Evolutionary conservation across 2,113 vertebrate species (phyloP).

Genomic region (Lichenostomus cassidix): DNA sequence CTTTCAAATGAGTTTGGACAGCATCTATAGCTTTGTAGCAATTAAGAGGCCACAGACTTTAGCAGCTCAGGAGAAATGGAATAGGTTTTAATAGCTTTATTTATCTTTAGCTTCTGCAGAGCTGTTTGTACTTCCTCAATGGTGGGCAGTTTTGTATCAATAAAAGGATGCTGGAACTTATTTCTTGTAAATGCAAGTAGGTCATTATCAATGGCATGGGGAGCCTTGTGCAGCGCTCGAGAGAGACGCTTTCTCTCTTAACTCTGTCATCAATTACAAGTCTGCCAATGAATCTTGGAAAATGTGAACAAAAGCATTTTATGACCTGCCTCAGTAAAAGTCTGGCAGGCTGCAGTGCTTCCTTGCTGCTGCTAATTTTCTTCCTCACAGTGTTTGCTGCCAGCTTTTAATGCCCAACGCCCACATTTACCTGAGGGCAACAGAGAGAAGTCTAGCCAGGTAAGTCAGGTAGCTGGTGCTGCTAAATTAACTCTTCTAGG

Average conservation of each 20-base stretch:
- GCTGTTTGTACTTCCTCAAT: conserved; percentile 66
- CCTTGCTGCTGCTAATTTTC: conserved; percentile 43
- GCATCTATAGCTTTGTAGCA: conserved; percentile 58
- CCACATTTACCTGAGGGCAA: not conserved
- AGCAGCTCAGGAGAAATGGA: conserved; percentile 69
- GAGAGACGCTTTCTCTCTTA: not conserved
- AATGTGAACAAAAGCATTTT: conserved; percentile 62
- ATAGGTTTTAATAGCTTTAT: conserved; percentile 66
- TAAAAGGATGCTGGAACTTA: conserved; percentile 65
- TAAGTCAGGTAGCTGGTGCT: not conserved
- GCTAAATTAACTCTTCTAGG: not conserved
- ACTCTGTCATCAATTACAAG: conserved; percentile 53
- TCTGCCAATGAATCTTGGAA: conserved; percentile 51
- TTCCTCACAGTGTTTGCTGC: not conserved
- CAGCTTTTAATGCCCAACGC: not conserved
- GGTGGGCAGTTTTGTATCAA: conserved; percentile 66
- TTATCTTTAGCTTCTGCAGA: conserved; percentile 59
- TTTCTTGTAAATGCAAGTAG: conserved; percentile 69
- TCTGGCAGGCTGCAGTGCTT: conserved; percentile 46
- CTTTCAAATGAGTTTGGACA: conserved; percentile 67
- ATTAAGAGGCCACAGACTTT: conserved; percentile 70
- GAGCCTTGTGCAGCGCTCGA: not conserved
- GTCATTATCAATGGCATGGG: conserved; percentile 55
- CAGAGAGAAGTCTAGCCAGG: not conserved
- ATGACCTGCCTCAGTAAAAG: conserved; percentile 10